These are phyloP conservation scores for Mya arenaria DNA, from an alignment of 1,140 invertebrate species.

Conservation along the genomic window DNA sequence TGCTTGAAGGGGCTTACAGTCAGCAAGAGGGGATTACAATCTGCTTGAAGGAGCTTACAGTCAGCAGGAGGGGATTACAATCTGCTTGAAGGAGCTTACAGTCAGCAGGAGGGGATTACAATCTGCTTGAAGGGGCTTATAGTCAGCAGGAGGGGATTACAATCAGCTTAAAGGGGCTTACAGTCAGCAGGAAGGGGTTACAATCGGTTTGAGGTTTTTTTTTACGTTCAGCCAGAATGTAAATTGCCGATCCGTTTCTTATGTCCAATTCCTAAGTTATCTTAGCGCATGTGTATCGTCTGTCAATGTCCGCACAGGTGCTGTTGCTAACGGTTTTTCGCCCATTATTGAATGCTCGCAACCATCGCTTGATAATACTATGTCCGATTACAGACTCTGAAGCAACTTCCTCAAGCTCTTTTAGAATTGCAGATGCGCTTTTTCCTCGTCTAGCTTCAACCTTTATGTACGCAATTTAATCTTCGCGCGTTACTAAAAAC, in stretches of 20 bases:
- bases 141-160: too few species aligned
- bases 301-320: slow-evolving; percentile 14
- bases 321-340: slow-evolving; percentile 16
- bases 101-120: too few species aligned
- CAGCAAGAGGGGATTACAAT: too few species aligned
- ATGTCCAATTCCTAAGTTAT: slow-evolving; percentile 17
- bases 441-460: slow-evolving; percentile 12
- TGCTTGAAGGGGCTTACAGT: too few species aligned
- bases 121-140: too few species aligned
- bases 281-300: slow-evolving; percentile 13
- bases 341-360: slow-evolving; percentile 13
- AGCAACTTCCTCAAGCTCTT: slow-evolving; percentile 10
- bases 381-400: slow-evolving; percentile 11
- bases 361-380: slow-evolving; percentile 2
- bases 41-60: too few species aligned
- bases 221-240: background rate
- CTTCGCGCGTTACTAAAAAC: too few species aligned
- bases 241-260: background rate
- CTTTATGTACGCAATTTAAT: too few species aligned
- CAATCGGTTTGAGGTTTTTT: background rate
- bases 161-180: too few species aligned
- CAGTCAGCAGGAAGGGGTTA: too few species aligned
- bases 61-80: too few species aligned
- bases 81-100: too few species aligned
- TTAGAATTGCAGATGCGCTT: slow-evolving; percentile 5